phyloP scores from a whole-genome alignment of 2,113 vertebrate species.

The Paedocypris sp. region DNA sequence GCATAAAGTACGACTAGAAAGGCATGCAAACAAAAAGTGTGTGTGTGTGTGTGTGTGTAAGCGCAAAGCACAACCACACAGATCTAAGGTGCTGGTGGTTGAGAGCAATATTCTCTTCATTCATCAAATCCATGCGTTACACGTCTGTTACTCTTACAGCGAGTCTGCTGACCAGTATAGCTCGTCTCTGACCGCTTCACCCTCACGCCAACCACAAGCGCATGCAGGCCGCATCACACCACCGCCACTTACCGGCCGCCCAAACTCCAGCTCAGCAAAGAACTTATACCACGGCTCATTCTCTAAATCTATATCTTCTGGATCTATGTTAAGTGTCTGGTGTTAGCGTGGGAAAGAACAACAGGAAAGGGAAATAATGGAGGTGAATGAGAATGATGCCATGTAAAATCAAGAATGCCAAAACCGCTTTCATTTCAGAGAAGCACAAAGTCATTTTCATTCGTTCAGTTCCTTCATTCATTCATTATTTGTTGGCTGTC shows the following conservation, averaged over 20 bases:
- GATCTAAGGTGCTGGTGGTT: constrained; percentile 12
- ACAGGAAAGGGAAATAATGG: constrained; percentile 47
- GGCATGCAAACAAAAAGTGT: too few relatives aligned
- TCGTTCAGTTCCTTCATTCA: not conserved
- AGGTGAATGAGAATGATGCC: constrained; percentile 1
- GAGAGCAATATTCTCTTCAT: not conserved
- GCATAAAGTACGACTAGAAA: too few relatives aligned
- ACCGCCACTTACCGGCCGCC: constrained; percentile 76
- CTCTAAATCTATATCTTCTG: constrained; percentile 88
- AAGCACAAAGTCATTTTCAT: not conserved
- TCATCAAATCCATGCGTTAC: too few relatives aligned
- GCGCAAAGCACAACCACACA: too few relatives aligned
- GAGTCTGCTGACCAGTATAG: too few relatives aligned
- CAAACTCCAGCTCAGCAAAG: constrained; percentile 89
- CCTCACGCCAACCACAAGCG: constrained; percentile 15
- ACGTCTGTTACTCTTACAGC: too few relatives aligned
- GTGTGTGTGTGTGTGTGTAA: too few relatives aligned
- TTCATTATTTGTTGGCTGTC: too few relatives aligned
- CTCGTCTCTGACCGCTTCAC: not conserved
- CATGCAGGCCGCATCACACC: constrained; percentile 27
- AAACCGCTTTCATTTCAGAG: too few relatives aligned
- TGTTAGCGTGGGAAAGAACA: constrained; percentile 35
- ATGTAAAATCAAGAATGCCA: constrained; percentile 1
- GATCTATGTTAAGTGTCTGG: constrained; percentile 71
- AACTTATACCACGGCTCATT: constrained; percentile 90